These are phyloP conservation scores for Equus quagga DNA, from an alignment of 2,113 vertebrate genomes.

Conservation along the genomic window DNA sequence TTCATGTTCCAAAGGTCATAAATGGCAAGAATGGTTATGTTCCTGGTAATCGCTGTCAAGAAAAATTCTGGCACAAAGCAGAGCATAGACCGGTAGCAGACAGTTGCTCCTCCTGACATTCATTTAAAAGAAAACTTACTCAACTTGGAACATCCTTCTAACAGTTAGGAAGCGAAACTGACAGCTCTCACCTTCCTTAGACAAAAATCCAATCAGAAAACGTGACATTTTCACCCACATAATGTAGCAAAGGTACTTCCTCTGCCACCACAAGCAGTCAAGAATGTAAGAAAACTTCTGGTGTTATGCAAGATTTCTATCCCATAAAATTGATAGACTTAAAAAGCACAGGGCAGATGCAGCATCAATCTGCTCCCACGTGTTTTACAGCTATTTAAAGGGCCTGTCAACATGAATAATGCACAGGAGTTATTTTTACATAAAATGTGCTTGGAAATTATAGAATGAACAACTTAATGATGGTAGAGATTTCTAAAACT, in stretches of 20 bases:
- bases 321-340: slow-evolving; percentile 56
- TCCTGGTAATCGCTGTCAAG: not conserved
- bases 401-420: slow-evolving; percentile 74
- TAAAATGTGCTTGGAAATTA: slow-evolving; percentile 62
- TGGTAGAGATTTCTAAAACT: slow-evolving; percentile 10
- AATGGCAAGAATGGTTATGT: not conserved
- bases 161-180: slow-evolving; percentile 45
- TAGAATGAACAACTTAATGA: not conserved
- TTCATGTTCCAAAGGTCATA: not conserved
- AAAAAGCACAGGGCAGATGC: slow-evolving; percentile 63
- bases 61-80: not conserved
- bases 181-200: slow-evolving; percentile 23
- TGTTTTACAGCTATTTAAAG: slow-evolving; percentile 71
- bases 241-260: not conserved
- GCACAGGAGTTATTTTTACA: slow-evolving; percentile 73
- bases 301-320: slow-evolving; percentile 54
- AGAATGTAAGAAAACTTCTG: not conserved
- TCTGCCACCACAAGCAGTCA: not conserved
- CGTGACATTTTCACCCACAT: slow-evolving; percentile 48
- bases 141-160: not conserved
- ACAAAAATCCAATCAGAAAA: slow-evolving; percentile 52
- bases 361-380: slow-evolving; percentile 55
- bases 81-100: not conserved
- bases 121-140: not conserved
- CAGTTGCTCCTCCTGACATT: not conserved